These are phyloP conservation scores for Rhinichthys klamathensis DNA, from an alignment of 2,113 vertebrate species.

Conservation along the genomic window DNA sequence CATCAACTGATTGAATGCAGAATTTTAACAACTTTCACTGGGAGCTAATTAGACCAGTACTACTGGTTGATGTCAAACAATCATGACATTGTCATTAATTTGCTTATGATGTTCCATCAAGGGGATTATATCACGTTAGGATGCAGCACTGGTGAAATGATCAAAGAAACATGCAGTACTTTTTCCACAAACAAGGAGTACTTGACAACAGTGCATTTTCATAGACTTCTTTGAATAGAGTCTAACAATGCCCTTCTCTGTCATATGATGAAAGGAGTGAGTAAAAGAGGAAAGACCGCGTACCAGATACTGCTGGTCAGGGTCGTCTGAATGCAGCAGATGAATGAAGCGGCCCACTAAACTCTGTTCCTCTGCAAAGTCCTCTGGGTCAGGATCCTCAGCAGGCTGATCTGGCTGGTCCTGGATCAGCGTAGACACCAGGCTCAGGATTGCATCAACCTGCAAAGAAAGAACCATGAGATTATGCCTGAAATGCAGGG, in stretches of 20 bases:
- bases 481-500: neutral
- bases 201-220: conserved; percentile 13
- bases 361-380: conserved; percentile 97
- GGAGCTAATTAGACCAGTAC: conserved; percentile 43
- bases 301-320: conserved; percentile 97
- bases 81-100: neutral
- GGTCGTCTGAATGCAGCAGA: conserved; percentile 91
- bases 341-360: conserved; percentile 97
- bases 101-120: conserved; percentile 10
- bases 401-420: conserved; percentile 97
- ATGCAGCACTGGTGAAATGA: neutral
- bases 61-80: conserved; percentile 38
- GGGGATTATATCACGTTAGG: neutral
- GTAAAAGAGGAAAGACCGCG: neutral
- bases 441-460: conserved; percentile 95
- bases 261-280: conserved; percentile 29
- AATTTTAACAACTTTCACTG: conserved; percentile 35
- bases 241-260: neutral
- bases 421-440: conserved; percentile 94
- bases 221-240: neutral
- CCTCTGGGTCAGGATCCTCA: conserved; percentile 96
- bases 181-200: neutral
- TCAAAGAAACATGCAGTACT: conserved; percentile 13
- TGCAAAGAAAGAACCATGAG: conserved; percentile 55
- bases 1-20: conserved; percentile 9